Evolutionary conservation across 2,888 invertebrate genomes (phyloP), one percentile per base, ranked within the genome.

Genomic region (Monoplex corrugatus): DNA sequence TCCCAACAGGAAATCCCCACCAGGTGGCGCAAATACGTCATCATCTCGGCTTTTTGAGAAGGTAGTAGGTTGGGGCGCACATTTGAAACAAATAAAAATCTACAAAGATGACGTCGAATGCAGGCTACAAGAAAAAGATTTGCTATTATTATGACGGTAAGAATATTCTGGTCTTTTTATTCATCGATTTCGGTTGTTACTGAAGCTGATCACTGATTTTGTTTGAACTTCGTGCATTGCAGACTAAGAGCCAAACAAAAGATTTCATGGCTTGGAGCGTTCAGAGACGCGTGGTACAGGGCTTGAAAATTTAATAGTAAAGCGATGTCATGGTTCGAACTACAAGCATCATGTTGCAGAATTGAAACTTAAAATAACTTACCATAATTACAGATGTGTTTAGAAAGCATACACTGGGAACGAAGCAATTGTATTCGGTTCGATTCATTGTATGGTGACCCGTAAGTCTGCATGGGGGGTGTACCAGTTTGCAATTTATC

Each of bases 141-240:
- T 99, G 99, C 96, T 99, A 99, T 96, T 99, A 99, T 96, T 99
- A 99, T 96, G 99, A 99, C 96, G 99, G 99, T 99, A 97, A 98
- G 98, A 98, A 43, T 23, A 43, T 43, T 40, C 43, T 80, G 8
- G 8, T 13, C 28, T n/a, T n/a, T n/a, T n/a, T 72, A 35, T 72
- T 38, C 35, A 8, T 72, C 13, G 19, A 72, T 35, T 35, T 72
- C 10, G 8, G 35, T 32, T 72, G 72, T 72, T 32, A 35, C 72
- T 5, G 8, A 72, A 5, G 43, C 23, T 5, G 43, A 28, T 32
- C 43, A 23, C 28, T 43, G 78, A 80, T 80, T 43, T 40, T 57
- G 16, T 23, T 57, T 57, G n/a, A 2, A 28, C 57, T 57, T 5
- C 19, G 16, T 28, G 57, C 16, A 57, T 57, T 2, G 57, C 28